Percentiles rank a stretch among this genome's conserved stretches.
phyloP scores from a whole-genome alignment of 1,140 invertebrate genomes.

The Papilio machaon region DNA sequence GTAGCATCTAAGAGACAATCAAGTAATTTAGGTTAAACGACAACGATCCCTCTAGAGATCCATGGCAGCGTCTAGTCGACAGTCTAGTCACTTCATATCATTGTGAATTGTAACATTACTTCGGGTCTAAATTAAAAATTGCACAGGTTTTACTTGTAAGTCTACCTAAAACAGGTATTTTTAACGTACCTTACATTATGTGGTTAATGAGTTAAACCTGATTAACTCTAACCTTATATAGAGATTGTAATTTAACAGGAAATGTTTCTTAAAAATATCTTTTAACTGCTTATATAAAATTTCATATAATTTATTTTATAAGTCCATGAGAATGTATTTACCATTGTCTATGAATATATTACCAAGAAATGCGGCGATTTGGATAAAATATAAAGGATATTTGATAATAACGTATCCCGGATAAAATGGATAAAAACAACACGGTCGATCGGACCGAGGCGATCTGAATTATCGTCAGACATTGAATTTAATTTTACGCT shows the following conservation, averaged over 20 bases:
- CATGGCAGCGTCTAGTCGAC: slow-evolving; percentile 8
- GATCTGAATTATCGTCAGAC: slow-evolving; percentile 16
- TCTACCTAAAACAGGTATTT: not conserved
- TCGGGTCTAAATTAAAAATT: not conserved
- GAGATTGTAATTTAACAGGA: too few relatives aligned
- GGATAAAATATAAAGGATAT: not conserved
- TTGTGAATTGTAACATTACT: not conserved
- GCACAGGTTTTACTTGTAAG: too few relatives aligned
- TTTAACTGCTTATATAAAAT: too few relatives aligned
- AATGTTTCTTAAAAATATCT: too few relatives aligned
- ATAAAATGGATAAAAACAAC: slow-evolving; percentile 7
- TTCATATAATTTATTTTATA: not conserved
- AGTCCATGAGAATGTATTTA: not conserved
- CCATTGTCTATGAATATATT: not conserved
- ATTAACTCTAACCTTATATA: too few relatives aligned
- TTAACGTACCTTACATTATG: too few relatives aligned
- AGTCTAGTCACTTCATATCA: not conserved
- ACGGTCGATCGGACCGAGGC: not conserved
- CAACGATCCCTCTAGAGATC: slow-evolving; percentile 25
- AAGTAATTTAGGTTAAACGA: slow-evolving; percentile 38
- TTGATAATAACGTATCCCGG: slow-evolving; percentile 13
- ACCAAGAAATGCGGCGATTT: not conserved
- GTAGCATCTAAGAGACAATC: slow-evolving; percentile 21
- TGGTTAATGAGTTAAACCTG: too few relatives aligned
- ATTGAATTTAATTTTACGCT: slow-evolving; percentile 22